Evolutionary conservation across 2,113 vertebrate genomes (phyloP).

Genomic region (Tricholaema leucomelas): DNA sequence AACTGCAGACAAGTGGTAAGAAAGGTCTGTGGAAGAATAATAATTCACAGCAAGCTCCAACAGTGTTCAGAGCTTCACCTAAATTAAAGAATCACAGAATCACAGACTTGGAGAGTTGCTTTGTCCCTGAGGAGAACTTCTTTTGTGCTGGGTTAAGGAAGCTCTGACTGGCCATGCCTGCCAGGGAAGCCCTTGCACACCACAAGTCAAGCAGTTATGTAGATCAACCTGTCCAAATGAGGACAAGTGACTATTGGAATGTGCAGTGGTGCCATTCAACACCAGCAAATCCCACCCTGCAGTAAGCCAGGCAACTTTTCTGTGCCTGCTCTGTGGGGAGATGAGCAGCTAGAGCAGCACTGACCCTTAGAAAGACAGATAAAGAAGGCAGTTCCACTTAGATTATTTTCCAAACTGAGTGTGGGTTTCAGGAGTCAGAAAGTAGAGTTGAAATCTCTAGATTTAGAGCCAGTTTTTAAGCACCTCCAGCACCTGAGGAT

Average conservation of each 20-base stretch:
- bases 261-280: background rate
- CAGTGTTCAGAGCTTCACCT: background rate
- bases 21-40: background rate
- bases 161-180: background rate
- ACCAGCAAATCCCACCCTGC: background rate
- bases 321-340: background rate
- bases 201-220: background rate
- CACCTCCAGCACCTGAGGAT: background rate
- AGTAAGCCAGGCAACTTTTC: background rate
- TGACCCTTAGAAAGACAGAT: background rate
- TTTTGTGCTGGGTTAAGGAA: background rate
- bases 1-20: background rate
- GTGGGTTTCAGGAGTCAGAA: background rate
- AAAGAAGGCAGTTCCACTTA: background rate
- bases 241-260: background rate
- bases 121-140: background rate
- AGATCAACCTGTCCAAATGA: background rate
- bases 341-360: background rate
- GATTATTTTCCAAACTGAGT: background rate
- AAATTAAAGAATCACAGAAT: background rate
- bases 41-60: background rate
- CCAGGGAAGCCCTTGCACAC: background rate
- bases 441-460: background rate
- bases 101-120: background rate
- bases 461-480: background rate